These are phyloP conservation scores for Imbricaverruca yamaguchii DNA, from an alignment of 2,888 invertebrate species.

Conservation along the genomic window DNA sequence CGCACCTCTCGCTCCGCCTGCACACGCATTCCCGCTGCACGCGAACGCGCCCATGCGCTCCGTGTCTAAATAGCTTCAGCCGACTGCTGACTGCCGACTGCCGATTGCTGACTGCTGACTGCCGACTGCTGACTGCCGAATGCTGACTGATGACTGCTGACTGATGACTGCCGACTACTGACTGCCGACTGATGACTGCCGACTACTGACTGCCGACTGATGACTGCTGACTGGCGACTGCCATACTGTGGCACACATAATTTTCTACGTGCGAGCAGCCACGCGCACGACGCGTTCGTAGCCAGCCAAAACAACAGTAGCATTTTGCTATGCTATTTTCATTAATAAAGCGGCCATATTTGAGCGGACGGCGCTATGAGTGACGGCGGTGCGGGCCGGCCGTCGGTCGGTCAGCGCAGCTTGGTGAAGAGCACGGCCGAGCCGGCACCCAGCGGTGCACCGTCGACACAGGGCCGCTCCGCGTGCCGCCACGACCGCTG, in stretches of 20 bases:
- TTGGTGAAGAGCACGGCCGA: constrained; percentile 2
- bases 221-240: too few species aligned
- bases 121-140: too few species aligned
- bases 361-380: neutral
- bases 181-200: too few species aligned
- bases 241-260: neutral
- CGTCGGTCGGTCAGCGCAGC: neutral
- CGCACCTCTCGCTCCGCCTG: neutral
- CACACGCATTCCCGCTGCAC: neutral
- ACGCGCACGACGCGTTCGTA: neutral
- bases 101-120: neutral
- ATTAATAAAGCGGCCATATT: constrained; percentile 1
- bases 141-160: too few species aligned
- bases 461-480: neutral
- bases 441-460: neutral
- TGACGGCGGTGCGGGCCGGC: neutral
- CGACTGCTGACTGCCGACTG: neutral
- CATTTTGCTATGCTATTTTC: constrained; percentile 18
- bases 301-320: neutral
- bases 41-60: neutral
- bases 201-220: too few species aligned
- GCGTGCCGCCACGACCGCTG: neutral
- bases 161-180: too few species aligned
- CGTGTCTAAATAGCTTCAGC: neutral
- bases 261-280: constrained; percentile 9